Base-by-base conservation (phyloP, 2,888 invertebrate genomes). In the Colostygia pectinataria region DNA sequence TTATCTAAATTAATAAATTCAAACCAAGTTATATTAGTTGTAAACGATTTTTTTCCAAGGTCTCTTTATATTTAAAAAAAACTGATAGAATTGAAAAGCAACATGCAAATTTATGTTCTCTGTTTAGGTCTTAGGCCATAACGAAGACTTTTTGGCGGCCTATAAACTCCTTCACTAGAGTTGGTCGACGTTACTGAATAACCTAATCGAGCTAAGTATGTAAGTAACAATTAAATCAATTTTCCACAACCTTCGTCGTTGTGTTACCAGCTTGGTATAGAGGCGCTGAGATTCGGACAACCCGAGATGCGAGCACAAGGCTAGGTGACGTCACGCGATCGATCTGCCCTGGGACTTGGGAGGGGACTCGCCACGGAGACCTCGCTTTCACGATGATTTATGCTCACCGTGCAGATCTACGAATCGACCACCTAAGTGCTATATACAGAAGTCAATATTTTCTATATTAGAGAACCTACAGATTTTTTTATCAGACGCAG, bases 301-400 rank as follows among this genome's bases (percentile, higher is more conserved):
- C 31, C 41, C 42, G 46, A 46, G 51, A 46, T 42, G 65, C 65
- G 65, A 68, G 68, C 69, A 40, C 77, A 77, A 80, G 78, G 80
- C 79, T 78, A 77, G 81, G 76, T 86, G 88, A 88, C 87, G 87
- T 88, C 87, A 87, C 79, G 59, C 79, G 58, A 87, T 87, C 87
- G 83, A 84, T 83, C 61, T 63, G 59, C 44, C 36, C 48, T 42
- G 48, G 45, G 45, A 32, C 57, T 48, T 55, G 54, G 52, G 53
- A 55, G 54, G 57, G 53, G 50, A 45, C 36, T 43, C 33, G 32
- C 39, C 40, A 31, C 25, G 31, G 41, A 42, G 48, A 37, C 48
- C 42, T 38, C 46, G 52, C 41, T 34, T 52, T 52, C 46, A 38
- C 33, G 33, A 42, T 52, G 52, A 52, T 46, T 52, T 46, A 52